Conservation (phyloP, 2,113 vertebrate genomes). For the Pithys albifrons region DNA sequence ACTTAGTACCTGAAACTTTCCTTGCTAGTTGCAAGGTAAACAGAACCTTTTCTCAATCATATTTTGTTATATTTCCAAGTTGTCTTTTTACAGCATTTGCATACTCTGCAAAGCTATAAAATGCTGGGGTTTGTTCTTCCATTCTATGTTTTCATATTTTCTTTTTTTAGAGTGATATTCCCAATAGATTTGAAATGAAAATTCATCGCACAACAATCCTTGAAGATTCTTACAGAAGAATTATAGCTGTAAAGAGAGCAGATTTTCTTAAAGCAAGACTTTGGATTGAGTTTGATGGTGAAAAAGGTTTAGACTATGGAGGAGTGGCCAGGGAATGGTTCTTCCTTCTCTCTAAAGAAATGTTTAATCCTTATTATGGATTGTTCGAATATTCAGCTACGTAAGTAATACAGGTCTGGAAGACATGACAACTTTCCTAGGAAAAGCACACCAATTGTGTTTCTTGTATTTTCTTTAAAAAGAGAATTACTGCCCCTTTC, state of each 20-base stretch:
- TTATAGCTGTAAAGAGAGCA: constrained; percentile 88
- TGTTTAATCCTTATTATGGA: constrained; percentile 99
- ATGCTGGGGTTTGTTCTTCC: background rate
- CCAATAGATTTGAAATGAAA: constrained; percentile 96
- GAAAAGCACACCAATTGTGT: background rate
- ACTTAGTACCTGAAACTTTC: background rate
- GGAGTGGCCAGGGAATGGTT: constrained; percentile 98
- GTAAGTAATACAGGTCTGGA: constrained; percentile 79
- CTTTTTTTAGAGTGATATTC: constrained; percentile 87
- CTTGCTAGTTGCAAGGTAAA: background rate
- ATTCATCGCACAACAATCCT: constrained; percentile 87
- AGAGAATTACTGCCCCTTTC: background rate
- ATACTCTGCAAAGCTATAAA: background rate
- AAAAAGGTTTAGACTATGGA: constrained; percentile 96
- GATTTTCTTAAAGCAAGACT: constrained; percentile 94
- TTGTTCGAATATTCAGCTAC: constrained; percentile 98
- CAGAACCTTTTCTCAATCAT: background rate
- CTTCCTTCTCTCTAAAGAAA: constrained; percentile 98
- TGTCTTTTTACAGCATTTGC: background rate
- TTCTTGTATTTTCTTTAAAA: background rate
- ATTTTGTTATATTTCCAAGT: background rate
- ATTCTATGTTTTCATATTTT: background rate
- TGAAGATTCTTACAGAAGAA: constrained; percentile 94
- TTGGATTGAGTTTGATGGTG: constrained; percentile 98
- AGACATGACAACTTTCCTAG: background rate